A percentile compares a stretch with the other conserved stretches of the same genome.
These are phyloP conservation scores for Montipora cactus DNA, from an alignment of 64 coral and sea anemone species.

Conservation along the genomic window DNA sequence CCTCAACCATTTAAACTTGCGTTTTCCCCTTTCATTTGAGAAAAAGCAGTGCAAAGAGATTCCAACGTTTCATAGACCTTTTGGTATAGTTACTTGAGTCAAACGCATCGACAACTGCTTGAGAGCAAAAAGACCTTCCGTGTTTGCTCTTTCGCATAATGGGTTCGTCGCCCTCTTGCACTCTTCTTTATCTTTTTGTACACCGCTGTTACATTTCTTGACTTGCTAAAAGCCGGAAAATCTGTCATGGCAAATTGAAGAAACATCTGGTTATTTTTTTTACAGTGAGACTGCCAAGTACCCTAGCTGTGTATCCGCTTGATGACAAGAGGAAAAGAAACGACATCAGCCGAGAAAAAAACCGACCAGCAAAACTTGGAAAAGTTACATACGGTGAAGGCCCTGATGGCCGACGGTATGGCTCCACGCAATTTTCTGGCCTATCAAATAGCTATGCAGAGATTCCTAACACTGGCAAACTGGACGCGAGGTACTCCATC, in stretches of 20 bases:
- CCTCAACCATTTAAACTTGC: too few species aligned
- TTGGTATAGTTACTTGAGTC: background rate
- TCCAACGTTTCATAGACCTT: background rate
- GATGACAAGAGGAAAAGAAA: background rate
- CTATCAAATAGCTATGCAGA: slow-evolving; percentile 62
- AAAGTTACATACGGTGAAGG: slow-evolving; percentile 47
- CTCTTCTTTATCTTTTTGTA: too few species aligned
- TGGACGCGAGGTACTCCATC: slow-evolving; percentile 76
- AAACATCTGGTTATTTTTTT: background rate
- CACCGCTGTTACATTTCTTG: background rate
- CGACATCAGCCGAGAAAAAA: slow-evolving; percentile 14
- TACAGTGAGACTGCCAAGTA: slow-evolving; percentile 20
- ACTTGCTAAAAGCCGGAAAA: background rate
- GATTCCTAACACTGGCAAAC: slow-evolving; percentile 62
- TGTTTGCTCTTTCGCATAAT: too few species aligned
- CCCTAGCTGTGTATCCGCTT: slow-evolving; percentile 57
- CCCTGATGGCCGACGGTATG: slow-evolving; percentile 67
- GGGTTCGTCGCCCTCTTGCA: too few species aligned
- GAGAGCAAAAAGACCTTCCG: too few species aligned
- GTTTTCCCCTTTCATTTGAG: background rate
- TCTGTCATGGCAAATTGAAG: background rate
- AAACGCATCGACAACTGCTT: background rate
- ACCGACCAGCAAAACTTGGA: slow-evolving; percentile 47
- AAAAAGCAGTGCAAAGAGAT: background rate
- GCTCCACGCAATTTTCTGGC: slow-evolving; percentile 72